Evolutionary conservation across 2,797 vertebrate genomes (phyloP), one percentile per base, ranked within the genome.

Genomic region (Darevskia nairensis): DNA sequence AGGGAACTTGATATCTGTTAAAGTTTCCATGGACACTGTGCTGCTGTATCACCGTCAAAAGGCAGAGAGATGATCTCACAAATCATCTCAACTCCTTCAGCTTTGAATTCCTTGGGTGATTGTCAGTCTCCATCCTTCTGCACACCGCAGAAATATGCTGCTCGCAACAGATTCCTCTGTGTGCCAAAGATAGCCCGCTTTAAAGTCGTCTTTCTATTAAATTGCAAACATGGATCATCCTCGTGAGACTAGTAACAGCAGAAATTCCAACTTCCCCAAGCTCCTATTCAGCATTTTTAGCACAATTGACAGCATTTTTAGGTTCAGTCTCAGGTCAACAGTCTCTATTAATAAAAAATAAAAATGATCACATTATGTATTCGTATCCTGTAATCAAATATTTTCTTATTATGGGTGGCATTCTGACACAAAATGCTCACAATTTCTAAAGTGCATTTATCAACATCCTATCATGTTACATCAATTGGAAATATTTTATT

Each of bases 151-250:
- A 88, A 89, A 50, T 82, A 59, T 69, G 71, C 27, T 32, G 44
- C 44, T 64, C 59, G 61, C 61, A 82, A 76, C 21, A 59, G 17
- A n/a, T 21, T n/a, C 9, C 10, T 74, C 79, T 86, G 78, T 27
- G 68, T 39, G 79, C 32, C 27, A 69, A 64, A 76, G 84, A 86
- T 77, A 86, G 41, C 55, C 27, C 61, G 68, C 59, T 61, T 69
- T 88, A 72, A 71, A 69, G 50, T 32, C 19, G 46, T 50, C 9
- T 76, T 87, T 76, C 71, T 85, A 68, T 72, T 41, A 83, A 55
- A 87, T 66, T 68, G 19, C 29, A 89, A 91, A 55, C 64, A 74
- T 71, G n/a, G 50, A 71, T 81, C 44, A 88, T 61, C 32, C 15
- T 11, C 21, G 23, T 44, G 83, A 88, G 74, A 44, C 25, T 15